phyloP scores from a whole-genome alignment of 2,113 vertebrate genomes.

The Perca fluviatilis region DNA sequence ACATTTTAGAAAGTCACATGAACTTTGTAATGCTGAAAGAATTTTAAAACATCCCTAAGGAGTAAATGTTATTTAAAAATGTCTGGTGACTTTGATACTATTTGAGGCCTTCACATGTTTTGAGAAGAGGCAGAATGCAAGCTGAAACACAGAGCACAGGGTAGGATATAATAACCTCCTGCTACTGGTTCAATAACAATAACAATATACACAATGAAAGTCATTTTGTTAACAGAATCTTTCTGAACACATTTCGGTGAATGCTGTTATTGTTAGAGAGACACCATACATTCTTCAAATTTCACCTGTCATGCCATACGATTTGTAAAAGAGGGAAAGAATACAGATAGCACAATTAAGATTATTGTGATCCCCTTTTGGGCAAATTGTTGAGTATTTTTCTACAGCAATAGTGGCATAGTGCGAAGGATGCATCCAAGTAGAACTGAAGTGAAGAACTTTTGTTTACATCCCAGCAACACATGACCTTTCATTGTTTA shows the following conservation, averaged over 20 bases:
- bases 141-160: slow-evolving; percentile 27
- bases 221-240: slow-evolving; percentile 4
- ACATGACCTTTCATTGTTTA: slow-evolving; percentile 28
- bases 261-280: slow-evolving; percentile 6
- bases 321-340: neutral
- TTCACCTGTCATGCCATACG: neutral
- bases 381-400: neutral
- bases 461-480: slow-evolving; percentile 12
- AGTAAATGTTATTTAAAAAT: slow-evolving; percentile 30
- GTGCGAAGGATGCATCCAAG: neutral
- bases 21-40: slow-evolving; percentile 17
- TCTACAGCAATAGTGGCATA: neutral
- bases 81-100: neutral
- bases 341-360: neutral
- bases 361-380: slow-evolving; percentile 8
- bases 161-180: neutral
- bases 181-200: slow-evolving; percentile 25
- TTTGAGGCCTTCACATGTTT: slow-evolving; percentile 16
- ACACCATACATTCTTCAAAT: slow-evolving; percentile 12
- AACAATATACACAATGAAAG: slow-evolving; percentile 43
- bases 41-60: neutral
- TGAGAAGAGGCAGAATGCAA: slow-evolving; percentile 32
- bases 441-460: slow-evolving; percentile 4
- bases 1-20: slow-evolving; percentile 17
- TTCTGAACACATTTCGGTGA: slow-evolving; percentile 17